Conservation (phyloP, 2,113 vertebrate species). For the Hylia prasina region DNA sequence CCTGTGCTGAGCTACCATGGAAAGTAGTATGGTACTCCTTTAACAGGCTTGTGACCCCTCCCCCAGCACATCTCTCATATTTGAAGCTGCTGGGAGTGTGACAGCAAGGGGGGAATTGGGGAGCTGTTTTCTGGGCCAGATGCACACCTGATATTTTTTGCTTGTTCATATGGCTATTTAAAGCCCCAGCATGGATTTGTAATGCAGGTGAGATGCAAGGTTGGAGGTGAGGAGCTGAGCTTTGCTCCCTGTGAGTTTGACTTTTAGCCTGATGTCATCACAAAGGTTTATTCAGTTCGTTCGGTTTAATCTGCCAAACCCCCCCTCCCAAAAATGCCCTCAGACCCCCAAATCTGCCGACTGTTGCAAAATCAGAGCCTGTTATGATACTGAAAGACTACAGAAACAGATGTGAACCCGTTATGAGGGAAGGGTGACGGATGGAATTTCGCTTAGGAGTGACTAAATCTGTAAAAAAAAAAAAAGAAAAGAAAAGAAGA, state of each 20-base stretch:
- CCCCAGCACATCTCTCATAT: not conserved
- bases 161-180: not conserved
- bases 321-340: not conserved
- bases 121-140: not conserved
- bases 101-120: fast-evolving
- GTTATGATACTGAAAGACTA: not conserved
- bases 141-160: not conserved
- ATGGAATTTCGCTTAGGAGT: not conserved
- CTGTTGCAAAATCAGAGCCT: slow-evolving; percentile 20
- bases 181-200: not conserved
- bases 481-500: not conserved
- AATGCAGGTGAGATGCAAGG: not conserved
- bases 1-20: not conserved
- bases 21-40: not conserved
- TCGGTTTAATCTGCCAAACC: not conserved
- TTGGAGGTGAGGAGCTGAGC: not conserved
- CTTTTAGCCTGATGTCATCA: not conserved
- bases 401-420: not conserved
- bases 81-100: not conserved
- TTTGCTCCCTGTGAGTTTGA: not conserved
- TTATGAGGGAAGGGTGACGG: not conserved
- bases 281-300: not conserved
- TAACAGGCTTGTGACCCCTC: not conserved
- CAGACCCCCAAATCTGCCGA: not conserved
- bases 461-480: not conserved